Conservation (phyloP, 2,797 vertebrate species). For the Mus caroli region DNA sequence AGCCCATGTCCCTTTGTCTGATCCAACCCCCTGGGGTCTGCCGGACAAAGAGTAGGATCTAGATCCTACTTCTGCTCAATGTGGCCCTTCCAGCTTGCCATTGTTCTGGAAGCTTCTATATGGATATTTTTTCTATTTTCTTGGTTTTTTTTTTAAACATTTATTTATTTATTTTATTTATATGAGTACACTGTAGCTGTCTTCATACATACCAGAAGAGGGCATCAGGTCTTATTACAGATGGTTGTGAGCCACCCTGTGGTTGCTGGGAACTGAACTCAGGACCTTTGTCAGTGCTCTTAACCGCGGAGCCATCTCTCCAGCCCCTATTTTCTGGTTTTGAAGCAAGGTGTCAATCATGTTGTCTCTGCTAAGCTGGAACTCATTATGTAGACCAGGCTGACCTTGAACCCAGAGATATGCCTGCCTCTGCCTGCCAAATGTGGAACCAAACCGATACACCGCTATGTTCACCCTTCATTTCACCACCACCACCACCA, state of each 20-base stretch:
- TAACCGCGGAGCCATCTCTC: too few relatives aligned
- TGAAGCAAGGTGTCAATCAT: neutral
- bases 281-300: too few relatives aligned
- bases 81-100: too few relatives aligned
- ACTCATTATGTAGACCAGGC: neutral
- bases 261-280: too few relatives aligned
- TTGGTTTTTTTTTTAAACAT: neutral
- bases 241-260: too few relatives aligned
- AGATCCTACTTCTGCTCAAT: neutral
- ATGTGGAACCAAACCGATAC: neutral
- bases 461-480: neutral
- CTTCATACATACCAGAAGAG: too few relatives aligned
- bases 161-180: too few relatives aligned
- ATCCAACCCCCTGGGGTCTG: neutral
- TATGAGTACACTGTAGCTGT: too few relatives aligned
- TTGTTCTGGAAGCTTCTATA: neutral
- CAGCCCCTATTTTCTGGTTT: neutral
- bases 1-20: neutral
- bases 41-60: neutral
- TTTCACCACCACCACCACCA: too few relatives aligned
- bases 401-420: neutral
- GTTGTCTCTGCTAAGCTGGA: neutral
- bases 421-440: neutral
- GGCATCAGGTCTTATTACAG: too few relatives aligned
- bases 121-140: neutral